A percentile compares a stretch with the other conserved stretches of the same genome.
phyloP scores from a whole-genome alignment of 2,113 vertebrate species.

The Chrysemys picta region DNA sequence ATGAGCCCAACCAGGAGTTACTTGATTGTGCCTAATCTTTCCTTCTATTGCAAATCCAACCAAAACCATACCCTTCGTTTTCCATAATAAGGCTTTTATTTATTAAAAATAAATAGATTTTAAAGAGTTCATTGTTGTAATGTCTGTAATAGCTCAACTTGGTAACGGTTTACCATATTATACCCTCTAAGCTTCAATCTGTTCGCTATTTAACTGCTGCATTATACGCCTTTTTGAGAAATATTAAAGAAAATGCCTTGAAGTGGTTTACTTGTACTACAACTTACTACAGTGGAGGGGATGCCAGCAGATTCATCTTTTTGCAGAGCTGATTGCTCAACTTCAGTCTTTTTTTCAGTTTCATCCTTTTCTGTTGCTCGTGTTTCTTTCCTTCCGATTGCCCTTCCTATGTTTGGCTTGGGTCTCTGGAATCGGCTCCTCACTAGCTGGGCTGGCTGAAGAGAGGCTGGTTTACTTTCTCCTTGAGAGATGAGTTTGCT shows the following conservation, averaged over 20 bases:
- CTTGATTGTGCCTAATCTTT: not conserved
- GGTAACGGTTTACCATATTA: not conserved
- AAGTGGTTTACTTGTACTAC: not conserved
- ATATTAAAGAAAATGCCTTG: not conserved
- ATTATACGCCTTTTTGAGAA: not conserved
- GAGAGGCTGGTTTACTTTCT: slow-evolving; percentile 42
- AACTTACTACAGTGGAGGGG: slow-evolving; percentile 47
- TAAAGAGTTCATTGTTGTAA: not conserved
- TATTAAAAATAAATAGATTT: not conserved
- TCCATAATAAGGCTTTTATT: not conserved
- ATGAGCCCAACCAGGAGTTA: not conserved
- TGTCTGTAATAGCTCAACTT: not conserved
- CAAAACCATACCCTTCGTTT: not conserved
- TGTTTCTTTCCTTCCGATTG: slow-evolving; percentile 46
- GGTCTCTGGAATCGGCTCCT: slow-evolving; percentile 65
- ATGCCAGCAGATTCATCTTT: slow-evolving; percentile 22
- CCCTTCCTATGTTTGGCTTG: slow-evolving; percentile 69
- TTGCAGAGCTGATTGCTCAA: slow-evolving; percentile 10
- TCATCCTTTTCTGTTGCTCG: slow-evolving; percentile 12
- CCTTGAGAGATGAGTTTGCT: slow-evolving; percentile 15
- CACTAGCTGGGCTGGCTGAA: not conserved
- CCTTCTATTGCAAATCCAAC: not conserved
- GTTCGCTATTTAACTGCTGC: not conserved
- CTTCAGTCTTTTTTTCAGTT: not conserved
- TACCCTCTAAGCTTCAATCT: not conserved